These are phyloP conservation scores for Myoxocephalus aenaeus DNA, from an alignment of 2,797 vertebrate genomes.

Conservation along the genomic window DNA sequence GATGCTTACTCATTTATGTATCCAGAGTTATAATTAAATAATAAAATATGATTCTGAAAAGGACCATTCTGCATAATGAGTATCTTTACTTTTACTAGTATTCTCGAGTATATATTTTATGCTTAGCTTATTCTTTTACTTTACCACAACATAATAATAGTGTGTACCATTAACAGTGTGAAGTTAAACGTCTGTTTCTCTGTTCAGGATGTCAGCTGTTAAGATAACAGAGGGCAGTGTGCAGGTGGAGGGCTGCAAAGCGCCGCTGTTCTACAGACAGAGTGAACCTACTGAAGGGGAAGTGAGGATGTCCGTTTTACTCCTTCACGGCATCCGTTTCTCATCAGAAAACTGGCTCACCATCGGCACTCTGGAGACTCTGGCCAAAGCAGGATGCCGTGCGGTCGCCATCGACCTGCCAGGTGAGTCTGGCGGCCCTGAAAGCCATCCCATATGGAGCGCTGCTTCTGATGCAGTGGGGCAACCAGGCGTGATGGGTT, in stretches of 20 bases:
- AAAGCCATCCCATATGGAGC: background rate
- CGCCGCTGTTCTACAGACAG: constrained; percentile 89
- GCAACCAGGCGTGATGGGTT: too few species aligned
- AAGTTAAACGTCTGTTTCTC: background rate
- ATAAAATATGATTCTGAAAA: background rate
- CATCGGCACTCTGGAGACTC: constrained; percentile 85
- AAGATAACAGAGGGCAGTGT: constrained; percentile 81
- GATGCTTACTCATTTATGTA: background rate
- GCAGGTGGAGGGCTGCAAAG: constrained; percentile 81
- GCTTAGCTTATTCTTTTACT: background rate
- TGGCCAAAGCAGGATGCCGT: constrained; percentile 88
- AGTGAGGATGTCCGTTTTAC: constrained; percentile 82
- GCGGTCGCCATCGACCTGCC: constrained; percentile 94
- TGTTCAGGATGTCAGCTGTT: constrained; percentile 82
- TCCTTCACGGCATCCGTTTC: constrained; percentile 95
- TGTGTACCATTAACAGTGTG: background rate
- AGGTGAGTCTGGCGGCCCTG: constrained; percentile 77
- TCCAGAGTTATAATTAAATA: background rate
- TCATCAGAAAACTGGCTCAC: constrained; percentile 93
- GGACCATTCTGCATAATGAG: background rate
- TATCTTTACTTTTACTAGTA: background rate
- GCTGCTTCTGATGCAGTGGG: background rate
- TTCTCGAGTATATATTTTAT: background rate
- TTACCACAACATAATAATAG: background rate
- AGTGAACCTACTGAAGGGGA: constrained; percentile 72